phyloP scores from a whole-genome alignment of 1,140 invertebrate genomes.

The Aphelinus atriplicis region DNA sequence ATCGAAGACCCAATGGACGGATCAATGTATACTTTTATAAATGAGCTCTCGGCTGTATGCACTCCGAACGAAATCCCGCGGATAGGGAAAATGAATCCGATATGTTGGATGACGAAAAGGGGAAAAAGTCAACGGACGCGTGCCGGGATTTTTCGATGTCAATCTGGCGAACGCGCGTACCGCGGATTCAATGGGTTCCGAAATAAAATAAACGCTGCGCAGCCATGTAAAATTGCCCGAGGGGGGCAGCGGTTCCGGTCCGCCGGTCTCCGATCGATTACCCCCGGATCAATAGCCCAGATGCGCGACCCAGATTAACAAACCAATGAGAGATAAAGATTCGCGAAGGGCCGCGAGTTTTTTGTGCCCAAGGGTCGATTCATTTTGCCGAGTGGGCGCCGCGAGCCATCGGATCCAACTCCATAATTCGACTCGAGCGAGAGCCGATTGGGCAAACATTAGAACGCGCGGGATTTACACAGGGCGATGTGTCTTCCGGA shows the following conservation, averaged over 20 bases:
- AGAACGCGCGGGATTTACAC: constrained; percentile 22
- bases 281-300: neutral
- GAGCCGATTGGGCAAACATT: constrained; percentile 17
- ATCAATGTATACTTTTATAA: too few species aligned
- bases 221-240: too few species aligned
- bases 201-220: too few species aligned
- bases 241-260: too few species aligned
- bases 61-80: neutral
- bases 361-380: constrained; percentile 13
- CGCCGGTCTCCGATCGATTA: neutral
- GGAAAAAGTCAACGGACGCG: too few species aligned
- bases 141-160: too few species aligned
- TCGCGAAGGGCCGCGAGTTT: neutral
- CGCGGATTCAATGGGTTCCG: neutral
- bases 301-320: neutral
- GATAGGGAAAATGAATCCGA: too few species aligned
- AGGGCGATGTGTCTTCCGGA: constrained; percentile 30
- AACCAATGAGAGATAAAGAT: constrained; percentile 6
- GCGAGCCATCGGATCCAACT: neutral
- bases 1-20: too few species aligned
- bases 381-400: constrained; percentile 27
- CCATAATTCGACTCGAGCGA: neutral
- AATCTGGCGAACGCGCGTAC: neutral
- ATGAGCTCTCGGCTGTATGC: neutral
- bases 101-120: too few species aligned